Evolutionary conservation across 1,140 invertebrate genomes (phyloP).

Genomic region (Philopotamus ludificatus): DNA sequence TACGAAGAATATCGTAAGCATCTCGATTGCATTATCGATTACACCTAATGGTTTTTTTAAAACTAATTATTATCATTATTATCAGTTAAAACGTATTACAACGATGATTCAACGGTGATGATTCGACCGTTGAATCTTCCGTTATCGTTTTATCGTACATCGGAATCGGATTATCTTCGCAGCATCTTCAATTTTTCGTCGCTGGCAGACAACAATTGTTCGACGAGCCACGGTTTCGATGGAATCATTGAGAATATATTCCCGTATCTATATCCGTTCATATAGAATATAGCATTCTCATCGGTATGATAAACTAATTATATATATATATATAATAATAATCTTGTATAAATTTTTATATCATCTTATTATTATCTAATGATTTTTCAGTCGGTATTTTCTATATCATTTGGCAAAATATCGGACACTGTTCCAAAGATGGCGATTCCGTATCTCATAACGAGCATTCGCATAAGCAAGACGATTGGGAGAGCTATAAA

Average conservation of each 20-base stretch:
- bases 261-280: constrained; percentile 72
- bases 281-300: constrained; percentile 73
- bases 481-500: constrained; percentile 29
- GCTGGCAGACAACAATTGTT: constrained; percentile 26
- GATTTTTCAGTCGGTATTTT: constrained; percentile 63
- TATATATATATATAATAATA: constrained; percentile 9
- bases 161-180: constrained; percentile 5
- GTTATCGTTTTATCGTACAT: no score
- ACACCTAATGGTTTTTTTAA: no score
- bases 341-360: constrained; percentile 1
- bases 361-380: constrained; percentile 4
- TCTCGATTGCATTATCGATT: not conserved
- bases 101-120: no score
- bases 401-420: constrained; percentile 72
- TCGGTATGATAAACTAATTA: constrained; percentile 54
- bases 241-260: constrained; percentile 61
- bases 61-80: no score
- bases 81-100: no score
- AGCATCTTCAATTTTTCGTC: constrained; percentile 21
- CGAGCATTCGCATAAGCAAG: constrained; percentile 6
- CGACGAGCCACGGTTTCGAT: constrained; percentile 43
- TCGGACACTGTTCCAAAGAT: constrained; percentile 57
- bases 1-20: constrained; percentile 2
- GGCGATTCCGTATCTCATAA: not conserved
- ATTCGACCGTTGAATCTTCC: not conserved